Conservation (phyloP, 2,888 invertebrate genomes). For the Eucera pruinosa region DNA sequence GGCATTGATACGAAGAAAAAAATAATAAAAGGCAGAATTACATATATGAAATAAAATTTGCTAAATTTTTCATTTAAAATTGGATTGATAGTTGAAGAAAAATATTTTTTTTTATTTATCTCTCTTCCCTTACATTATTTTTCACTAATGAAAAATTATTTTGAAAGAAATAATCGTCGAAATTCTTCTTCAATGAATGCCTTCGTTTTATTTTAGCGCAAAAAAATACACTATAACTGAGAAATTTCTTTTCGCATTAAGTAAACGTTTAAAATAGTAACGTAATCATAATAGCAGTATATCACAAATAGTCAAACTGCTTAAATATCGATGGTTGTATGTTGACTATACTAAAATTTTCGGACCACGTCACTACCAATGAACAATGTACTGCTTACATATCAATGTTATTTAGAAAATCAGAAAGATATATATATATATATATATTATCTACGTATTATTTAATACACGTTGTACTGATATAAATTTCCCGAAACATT, state of each 20-base stretch:
- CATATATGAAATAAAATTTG: background rate
- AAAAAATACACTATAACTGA: background rate
- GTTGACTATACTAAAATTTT: conserved; percentile 18
- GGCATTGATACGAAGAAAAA: background rate
- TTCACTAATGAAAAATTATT: background rate
- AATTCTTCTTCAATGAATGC: background rate
- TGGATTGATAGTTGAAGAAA: background rate
- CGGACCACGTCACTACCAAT: conserved; percentile 12
- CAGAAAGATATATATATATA: conserved; percentile 6
- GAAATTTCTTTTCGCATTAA: conserved; percentile 11
- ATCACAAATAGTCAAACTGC: conserved; percentile 29
- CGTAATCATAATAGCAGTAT: conserved; percentile 30
- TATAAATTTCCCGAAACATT: conserved; percentile 24
- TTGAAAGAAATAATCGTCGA: background rate
- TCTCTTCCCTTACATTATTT: background rate
- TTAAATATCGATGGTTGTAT: conserved; percentile 27
- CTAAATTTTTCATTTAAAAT: background rate
- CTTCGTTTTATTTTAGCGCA: too few relatives aligned
- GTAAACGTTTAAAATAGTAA: conserved; percentile 25
- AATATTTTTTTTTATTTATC: background rate
- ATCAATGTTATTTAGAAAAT: conserved; percentile 31
- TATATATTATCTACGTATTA: conserved; percentile 21
- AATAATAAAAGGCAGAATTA: background rate
- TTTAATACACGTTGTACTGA: conserved; percentile 18
- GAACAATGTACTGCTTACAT: conserved; percentile 30